phyloP scores from a whole-genome alignment of 2,797 vertebrate genomes.

The Poeciliopsis gracilis region DNA sequence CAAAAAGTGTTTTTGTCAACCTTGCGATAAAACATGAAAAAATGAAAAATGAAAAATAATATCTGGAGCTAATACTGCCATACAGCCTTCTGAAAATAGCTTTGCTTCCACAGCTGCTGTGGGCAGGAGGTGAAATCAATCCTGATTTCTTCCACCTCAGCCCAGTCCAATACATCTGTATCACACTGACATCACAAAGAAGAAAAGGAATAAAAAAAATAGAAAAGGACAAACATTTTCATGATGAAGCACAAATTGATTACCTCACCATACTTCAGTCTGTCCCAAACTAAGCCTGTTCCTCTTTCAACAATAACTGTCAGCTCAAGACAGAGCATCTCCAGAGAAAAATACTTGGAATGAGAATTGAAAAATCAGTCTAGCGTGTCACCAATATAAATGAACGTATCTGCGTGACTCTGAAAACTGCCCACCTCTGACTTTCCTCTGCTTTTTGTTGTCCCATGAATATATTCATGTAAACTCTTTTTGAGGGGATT shows the following conservation, averaged over 20 bases:
- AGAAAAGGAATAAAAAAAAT: slow-evolving; percentile 18
- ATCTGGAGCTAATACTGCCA: slow-evolving; percentile 4
- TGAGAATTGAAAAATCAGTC: slow-evolving; percentile 60
- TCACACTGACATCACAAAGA: slow-evolving; percentile 26
- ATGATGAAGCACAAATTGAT: slow-evolving; percentile 61
- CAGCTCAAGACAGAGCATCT: slow-evolving; percentile 46
- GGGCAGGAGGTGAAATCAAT: slow-evolving; percentile 46
- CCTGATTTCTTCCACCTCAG: slow-evolving; percentile 10
- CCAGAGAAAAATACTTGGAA: slow-evolving; percentile 30
- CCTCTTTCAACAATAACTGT: slow-evolving; percentile 50
- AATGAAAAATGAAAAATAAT: not conserved
- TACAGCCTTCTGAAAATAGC: slow-evolving; percentile 18
- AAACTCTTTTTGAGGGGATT: slow-evolving; percentile 59
- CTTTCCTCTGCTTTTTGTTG: slow-evolving; percentile 45
- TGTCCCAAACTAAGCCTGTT: slow-evolving; percentile 35
- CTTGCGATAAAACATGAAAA: not conserved
- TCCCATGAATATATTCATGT: slow-evolving; percentile 80
- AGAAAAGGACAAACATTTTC: slow-evolving; percentile 32
- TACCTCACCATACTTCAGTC: slow-evolving; percentile 46
- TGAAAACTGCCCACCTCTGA: slow-evolving; percentile 48
- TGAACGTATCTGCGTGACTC: slow-evolving; percentile 53
- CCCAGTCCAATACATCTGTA: slow-evolving; percentile 20
- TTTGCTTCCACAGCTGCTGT: slow-evolving; percentile 21
- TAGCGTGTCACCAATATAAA: slow-evolving; percentile 65
- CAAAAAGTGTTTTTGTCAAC: not conserved